Evolutionary conservation across 2,888 invertebrate genomes (phyloP).

Genomic region (Villa cingulata): DNA sequence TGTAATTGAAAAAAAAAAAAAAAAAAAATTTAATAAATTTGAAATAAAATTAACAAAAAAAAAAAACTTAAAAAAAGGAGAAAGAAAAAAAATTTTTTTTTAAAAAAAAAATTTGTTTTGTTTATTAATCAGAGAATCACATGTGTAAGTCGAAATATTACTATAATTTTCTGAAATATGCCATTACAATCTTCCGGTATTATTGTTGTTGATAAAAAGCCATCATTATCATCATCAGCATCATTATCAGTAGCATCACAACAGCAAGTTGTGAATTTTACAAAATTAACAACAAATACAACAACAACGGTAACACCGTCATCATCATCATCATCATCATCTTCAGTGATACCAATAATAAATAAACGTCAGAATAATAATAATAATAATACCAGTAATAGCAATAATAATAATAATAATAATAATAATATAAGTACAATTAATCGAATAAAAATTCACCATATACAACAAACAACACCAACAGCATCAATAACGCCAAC

Average conservation of each 20-base stretch:
- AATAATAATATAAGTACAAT: no score
- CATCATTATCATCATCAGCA: no score
- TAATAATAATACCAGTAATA: not conserved
- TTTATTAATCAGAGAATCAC: no score
- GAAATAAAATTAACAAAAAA: not conserved
- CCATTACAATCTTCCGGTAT: slow-evolving; percentile 28
- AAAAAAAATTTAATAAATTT: slow-evolving; percentile 1
- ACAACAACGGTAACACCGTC: slow-evolving; percentile 14
- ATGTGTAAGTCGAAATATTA: no score
- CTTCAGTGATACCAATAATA: no score
- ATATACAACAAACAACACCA: slow-evolving; percentile 4
- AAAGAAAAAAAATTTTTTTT: no score
- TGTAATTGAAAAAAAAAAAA: no score
- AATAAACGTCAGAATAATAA: slow-evolving; percentile 17
- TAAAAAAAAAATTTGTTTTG: no score
- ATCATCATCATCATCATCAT: not conserved
- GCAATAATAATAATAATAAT: not conserved
- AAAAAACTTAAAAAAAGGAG: no score
- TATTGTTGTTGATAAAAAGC: slow-evolving; percentile 30
- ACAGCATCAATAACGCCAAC: not conserved
- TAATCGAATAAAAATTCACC: slow-evolving; percentile 6
- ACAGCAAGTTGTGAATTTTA: slow-evolving; percentile 8
- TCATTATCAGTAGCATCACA: slow-evolving; percentile 17
- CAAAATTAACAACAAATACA: slow-evolving; percentile 10
- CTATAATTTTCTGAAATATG: slow-evolving; percentile 15